These are phyloP conservation scores for Microdon myrmicae DNA, from an alignment of 2,888 invertebrate genomes.

Conservation along the genomic window DNA sequence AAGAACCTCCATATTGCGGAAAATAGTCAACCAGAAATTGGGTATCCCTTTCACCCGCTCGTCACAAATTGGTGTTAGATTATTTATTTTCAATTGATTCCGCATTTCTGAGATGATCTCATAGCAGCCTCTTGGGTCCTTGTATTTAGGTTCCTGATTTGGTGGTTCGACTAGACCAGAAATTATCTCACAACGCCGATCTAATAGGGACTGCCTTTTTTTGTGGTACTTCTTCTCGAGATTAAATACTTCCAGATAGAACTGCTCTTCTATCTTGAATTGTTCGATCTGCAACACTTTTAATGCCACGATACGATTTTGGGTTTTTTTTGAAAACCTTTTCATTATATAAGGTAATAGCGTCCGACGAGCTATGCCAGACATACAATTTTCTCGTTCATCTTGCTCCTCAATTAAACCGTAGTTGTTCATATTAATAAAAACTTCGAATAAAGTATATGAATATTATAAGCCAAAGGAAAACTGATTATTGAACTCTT, in stretches of 20 bases:
- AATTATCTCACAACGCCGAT: conserved; percentile 61
- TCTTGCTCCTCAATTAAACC: too few species aligned
- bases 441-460: too few species aligned
- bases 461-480: too few species aligned
- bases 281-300: conserved; percentile 88
- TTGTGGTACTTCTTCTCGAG: conserved; percentile 63
- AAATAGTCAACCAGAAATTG: conserved; percentile 89
- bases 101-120: conserved; percentile 69
- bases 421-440: too few species aligned
- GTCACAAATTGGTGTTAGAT: conserved; percentile 78
- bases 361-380: conserved; percentile 61
- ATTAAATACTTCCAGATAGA: conserved; percentile 81
- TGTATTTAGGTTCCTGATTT: conserved; percentile 84
- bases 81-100: conserved; percentile 39
- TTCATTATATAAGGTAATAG: conserved; percentile 64
- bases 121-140: conserved; percentile 81
- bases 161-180: conserved; percentile 81
- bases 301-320: conserved; percentile 85
- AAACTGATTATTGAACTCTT: too few species aligned
- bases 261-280: conserved; percentile 88
- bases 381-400: too few species aligned
- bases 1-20: conserved; percentile 87
- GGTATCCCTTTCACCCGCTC: conserved; percentile 89
- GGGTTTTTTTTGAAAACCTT: conserved; percentile 69
- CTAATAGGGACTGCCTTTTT: conserved; percentile 61